A percentile compares a stretch with the other conserved stretches of the same genome.
Conservation (phyloP, 2,888 invertebrate species). For the Drosophila nr. medialis region DNA sequence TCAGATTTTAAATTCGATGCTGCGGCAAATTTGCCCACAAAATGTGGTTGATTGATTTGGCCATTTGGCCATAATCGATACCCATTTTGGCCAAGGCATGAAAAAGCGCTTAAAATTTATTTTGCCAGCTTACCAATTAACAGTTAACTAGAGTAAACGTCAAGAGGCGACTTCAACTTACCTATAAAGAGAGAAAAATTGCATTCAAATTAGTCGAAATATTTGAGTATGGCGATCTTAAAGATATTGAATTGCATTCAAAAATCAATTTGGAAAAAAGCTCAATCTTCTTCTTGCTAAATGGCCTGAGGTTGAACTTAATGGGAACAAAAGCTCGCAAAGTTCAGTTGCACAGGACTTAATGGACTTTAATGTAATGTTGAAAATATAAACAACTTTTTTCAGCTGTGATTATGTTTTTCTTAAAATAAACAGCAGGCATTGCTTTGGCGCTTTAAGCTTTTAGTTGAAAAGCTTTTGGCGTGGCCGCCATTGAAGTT, state of each 20-base stretch:
- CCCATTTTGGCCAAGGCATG: slow-evolving; percentile 9
- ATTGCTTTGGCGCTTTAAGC: not conserved
- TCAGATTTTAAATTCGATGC: slow-evolving; percentile 14
- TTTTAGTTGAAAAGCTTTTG: not conserved
- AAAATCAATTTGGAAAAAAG: not conserved
- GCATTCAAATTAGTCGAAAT: slow-evolving; percentile 10
- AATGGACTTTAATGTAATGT: not conserved
- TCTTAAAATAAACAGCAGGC: not conserved
- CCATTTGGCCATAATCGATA: slow-evolving; percentile 23
- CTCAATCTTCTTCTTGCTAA: not conserved
- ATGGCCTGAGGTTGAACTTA: not conserved
- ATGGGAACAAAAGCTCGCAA: not conserved
- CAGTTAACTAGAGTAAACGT: not conserved
- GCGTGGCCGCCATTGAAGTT: not conserved
- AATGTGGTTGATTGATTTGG: slow-evolving; percentile 21
- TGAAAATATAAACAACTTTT: too few species aligned
- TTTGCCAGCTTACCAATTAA: slow-evolving; percentile 36
- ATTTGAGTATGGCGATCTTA: not conserved
- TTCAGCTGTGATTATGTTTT: not conserved
- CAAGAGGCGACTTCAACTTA: slow-evolving; percentile 30
- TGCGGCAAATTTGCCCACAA: not conserved
- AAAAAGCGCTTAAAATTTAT: slow-evolving; percentile 3
- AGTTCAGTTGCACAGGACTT: not conserved
- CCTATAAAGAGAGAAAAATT: slow-evolving; percentile 35
- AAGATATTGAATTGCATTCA: not conserved